Evolutionary conservation across 2,888 invertebrate genomes (phyloP).

Genomic region (Leptinotarsa juncta): DNA sequence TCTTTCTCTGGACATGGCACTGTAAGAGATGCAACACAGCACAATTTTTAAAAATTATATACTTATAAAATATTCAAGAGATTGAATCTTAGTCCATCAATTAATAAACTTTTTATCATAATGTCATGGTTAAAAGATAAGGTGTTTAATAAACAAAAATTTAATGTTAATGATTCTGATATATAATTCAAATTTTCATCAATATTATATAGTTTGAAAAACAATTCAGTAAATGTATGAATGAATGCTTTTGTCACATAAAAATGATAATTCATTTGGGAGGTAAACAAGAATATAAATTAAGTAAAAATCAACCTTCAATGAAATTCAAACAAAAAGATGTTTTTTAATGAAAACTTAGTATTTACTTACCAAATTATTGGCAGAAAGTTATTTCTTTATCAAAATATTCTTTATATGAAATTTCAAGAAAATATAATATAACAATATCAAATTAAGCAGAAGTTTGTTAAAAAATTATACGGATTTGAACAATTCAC

Average conservation of each 20-base stretch:
- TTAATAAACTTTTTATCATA: background rate
- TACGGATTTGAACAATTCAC: no score
- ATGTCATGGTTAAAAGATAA: conserved; percentile 20
- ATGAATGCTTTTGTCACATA: background rate
- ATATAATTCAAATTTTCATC: background rate
- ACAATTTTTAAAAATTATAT: background rate
- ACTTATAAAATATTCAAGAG: background rate
- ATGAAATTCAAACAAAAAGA: background rate
- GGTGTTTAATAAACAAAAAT: conserved; percentile 1
- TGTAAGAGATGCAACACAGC: background rate
- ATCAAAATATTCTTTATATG: no score
- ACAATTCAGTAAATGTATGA: background rate
- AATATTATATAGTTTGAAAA: background rate
- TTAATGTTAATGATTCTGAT: no score
- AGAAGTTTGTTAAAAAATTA: background rate
- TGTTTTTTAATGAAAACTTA: background rate
- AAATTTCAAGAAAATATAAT: background rate
- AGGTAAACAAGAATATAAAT: background rate
- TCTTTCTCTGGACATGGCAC: conserved; percentile 70
- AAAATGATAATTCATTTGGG: background rate
- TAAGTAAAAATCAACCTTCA: background rate
- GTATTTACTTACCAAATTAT: background rate
- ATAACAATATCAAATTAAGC: background rate
- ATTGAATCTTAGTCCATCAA: background rate
- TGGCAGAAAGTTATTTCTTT: background rate